Evolutionary conservation across 1,140 invertebrate genomes (phyloP).

Genomic region (Drosophila oshimai): DNA sequence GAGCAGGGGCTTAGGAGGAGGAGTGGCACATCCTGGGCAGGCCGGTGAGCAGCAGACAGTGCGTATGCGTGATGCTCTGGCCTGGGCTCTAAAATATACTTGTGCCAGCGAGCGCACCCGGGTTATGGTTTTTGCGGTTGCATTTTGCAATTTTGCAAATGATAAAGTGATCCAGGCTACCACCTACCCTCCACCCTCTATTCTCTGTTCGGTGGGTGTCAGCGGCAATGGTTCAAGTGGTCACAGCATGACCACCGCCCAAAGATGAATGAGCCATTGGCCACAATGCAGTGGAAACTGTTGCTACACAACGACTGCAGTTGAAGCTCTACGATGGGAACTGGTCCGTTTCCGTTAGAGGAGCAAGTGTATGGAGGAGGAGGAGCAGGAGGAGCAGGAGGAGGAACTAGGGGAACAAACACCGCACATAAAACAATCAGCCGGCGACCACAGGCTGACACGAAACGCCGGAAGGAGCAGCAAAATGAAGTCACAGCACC

Average conservation of each 20-base stretch:
- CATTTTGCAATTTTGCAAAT: conserved; percentile 80
- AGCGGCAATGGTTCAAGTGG: conserved; percentile 68
- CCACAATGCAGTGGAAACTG: conserved; percentile 57
- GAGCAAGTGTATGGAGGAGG: neutral
- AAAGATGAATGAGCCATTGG: conserved; percentile 71
- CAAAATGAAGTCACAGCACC: conserved; percentile 65
- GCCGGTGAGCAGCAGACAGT: conserved; percentile 56
- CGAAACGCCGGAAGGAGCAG: conserved; percentile 61
- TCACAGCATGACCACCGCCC: conserved; percentile 63
- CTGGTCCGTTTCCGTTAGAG: neutral
- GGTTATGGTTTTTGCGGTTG: conserved; percentile 78
- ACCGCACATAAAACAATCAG: conserved; percentile 77
- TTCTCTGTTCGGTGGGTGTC: conserved; percentile 27
- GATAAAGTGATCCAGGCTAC: conserved; percentile 66
- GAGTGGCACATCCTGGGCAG: conserved; percentile 33
- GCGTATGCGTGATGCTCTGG: conserved; percentile 56
- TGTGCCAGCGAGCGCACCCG: conserved; percentile 66
- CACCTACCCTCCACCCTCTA: neutral
- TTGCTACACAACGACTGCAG: conserved; percentile 44
- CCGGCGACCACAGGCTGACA: conserved; percentile 65
- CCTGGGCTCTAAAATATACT: conserved; percentile 64
- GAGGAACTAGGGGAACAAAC: conserved; percentile 35
- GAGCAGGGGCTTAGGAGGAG: neutral
- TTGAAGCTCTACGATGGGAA: conserved; percentile 2
- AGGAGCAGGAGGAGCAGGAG: neutral